Evolutionary conservation across 2,797 vertebrate genomes (phyloP).

Genomic region (Siniperca undulata): DNA sequence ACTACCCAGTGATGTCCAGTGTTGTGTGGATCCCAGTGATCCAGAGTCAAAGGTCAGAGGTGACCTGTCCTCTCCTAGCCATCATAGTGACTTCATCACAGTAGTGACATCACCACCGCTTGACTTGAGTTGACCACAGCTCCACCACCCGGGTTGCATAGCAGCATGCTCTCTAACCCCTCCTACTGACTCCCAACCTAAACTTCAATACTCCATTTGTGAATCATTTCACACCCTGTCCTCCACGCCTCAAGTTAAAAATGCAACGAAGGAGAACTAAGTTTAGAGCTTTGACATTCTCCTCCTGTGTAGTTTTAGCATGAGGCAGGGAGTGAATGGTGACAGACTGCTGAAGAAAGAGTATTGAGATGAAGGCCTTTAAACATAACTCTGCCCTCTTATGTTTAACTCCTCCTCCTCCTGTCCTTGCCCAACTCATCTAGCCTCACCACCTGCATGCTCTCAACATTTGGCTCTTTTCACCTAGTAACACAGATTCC

Average conservation of each 20-base stretch:
- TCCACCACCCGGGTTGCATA: constrained; percentile 62
- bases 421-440: constrained; percentile 59
- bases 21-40: constrained; percentile 82
- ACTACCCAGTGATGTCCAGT: constrained; percentile 79
- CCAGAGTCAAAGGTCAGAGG: constrained; percentile 80
- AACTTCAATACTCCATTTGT: constrained; percentile 73
- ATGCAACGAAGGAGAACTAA: constrained; percentile 52
- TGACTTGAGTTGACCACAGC: constrained; percentile 71
- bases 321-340: constrained; percentile 59
- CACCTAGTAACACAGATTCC: constrained; percentile 36
- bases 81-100: constrained; percentile 72
- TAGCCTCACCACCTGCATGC: constrained; percentile 73
- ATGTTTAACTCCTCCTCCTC: constrained; percentile 72
- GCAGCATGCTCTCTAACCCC: constrained; percentile 77
- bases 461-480: constrained; percentile 59
- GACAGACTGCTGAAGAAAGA: constrained; percentile 61
- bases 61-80: constrained; percentile 74
- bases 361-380: constrained; percentile 75
- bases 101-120: constrained; percentile 71
- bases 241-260: constrained; percentile 57
- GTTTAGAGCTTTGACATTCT: constrained; percentile 54
- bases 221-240: constrained; percentile 60
- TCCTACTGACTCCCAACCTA: constrained; percentile 63
- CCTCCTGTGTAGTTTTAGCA: constrained; percentile 57
- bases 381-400: constrained; percentile 73